phyloP scores from a whole-genome alignment of 2,113 vertebrate species.

The Stigmatopora argus region DNA sequence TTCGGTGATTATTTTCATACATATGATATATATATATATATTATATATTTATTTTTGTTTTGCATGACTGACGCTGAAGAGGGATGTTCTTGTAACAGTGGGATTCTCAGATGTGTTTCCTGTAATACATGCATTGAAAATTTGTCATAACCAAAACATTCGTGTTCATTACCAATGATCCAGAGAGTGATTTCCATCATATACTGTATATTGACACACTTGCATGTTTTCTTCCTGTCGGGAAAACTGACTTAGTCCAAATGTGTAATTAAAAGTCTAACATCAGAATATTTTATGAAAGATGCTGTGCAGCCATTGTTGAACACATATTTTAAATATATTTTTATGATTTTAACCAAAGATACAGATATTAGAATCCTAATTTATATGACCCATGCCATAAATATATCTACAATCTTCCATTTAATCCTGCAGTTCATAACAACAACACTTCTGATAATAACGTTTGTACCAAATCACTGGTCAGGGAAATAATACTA shows the following conservation, averaged over 20 bases:
- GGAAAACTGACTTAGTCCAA: conserved; percentile 18
- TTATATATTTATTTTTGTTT: conserved; percentile 65
- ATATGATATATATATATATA: conserved; percentile 52
- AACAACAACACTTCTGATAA: conserved; percentile 8
- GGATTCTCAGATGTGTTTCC: conserved; percentile 44
- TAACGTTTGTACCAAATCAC: conserved; percentile 15
- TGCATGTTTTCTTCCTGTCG: neutral
- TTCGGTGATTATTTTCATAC: conserved; percentile 71
- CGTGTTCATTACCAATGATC: conserved; percentile 27
- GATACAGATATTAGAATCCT: conserved; percentile 26
- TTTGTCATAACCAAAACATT: conserved; percentile 49
- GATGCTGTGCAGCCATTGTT: conserved; percentile 24
- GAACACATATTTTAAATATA: conserved; percentile 36
- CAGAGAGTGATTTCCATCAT: conserved; percentile 7
- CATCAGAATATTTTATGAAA: conserved; percentile 41
- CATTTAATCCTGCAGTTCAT: conserved; percentile 12
- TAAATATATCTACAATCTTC: conserved; percentile 34
- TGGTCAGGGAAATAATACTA: conserved; percentile 8
- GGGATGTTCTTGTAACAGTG: conserved; percentile 47
- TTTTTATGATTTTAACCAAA: conserved; percentile 63
- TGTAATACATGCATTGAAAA: conserved; percentile 59
- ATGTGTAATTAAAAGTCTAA: conserved; percentile 12
- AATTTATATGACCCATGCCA: conserved; percentile 28
- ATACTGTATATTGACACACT: neutral
- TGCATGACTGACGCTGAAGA: conserved; percentile 79